Evolutionary conservation across 2,113 vertebrate species (phyloP).

Genomic region (Triplophysa dalaica): DNA sequence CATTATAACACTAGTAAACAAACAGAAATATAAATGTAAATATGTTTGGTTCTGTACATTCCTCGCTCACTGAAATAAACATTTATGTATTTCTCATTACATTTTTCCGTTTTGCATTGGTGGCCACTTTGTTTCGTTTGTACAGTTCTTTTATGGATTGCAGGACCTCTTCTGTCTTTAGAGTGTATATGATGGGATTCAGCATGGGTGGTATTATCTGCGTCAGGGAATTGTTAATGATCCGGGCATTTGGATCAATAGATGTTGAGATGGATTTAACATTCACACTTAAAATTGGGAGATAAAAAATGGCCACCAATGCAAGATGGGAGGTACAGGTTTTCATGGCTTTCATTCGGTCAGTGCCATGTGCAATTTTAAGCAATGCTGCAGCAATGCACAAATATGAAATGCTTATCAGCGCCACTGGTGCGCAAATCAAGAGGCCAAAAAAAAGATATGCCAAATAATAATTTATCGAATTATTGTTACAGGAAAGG

Average conservation of each 20-base stretch:
- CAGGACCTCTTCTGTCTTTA: conserved; percentile 57
- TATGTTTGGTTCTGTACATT: no score
- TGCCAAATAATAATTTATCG: conserved; percentile 42
- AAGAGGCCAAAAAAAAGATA: conserved; percentile 9
- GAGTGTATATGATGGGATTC: conserved; percentile 59
- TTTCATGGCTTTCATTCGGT: conserved; percentile 61
- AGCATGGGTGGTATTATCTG: conserved; percentile 50
- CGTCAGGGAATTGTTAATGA: conserved; percentile 69
- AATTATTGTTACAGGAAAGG: conserved; percentile 64
- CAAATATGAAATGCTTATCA: conserved; percentile 55
- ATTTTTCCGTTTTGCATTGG: background rate
- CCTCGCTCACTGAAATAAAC: no score
- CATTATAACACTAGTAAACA: no score
- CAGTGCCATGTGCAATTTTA: conserved; percentile 48
- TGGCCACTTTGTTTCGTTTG: conserved; percentile 19
- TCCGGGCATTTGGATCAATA: conserved; percentile 58
- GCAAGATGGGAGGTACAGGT: conserved; percentile 67
- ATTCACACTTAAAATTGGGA: conserved; percentile 50
- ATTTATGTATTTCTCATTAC: background rate
- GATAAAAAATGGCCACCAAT: conserved; percentile 61
- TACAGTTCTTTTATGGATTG: conserved; percentile 47
- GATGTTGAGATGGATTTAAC: background rate
- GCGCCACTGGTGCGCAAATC: conserved; percentile 50
- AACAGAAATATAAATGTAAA: no score
- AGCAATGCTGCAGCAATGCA: conserved; percentile 52